Evolutionary conservation across 2,113 vertebrate species (phyloP).

Genomic region (Scortum barcoo): DNA sequence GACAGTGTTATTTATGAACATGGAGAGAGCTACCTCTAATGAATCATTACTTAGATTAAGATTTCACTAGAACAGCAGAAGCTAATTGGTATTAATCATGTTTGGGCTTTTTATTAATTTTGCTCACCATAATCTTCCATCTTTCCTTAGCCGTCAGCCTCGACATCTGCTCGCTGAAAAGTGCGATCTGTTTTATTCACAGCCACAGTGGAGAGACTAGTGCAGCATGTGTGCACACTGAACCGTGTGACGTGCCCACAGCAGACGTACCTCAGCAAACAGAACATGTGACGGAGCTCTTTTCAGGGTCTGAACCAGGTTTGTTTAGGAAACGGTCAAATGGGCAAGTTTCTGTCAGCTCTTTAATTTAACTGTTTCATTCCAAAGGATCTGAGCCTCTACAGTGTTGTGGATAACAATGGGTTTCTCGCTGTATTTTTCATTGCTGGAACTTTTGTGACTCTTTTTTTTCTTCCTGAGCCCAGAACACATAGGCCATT

Average conservation of each 20-base stretch:
- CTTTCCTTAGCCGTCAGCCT: slow-evolving; percentile 29
- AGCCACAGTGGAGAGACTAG: not conserved
- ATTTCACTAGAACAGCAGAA: slow-evolving; percentile 38
- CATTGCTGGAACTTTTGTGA: too few relatives aligned
- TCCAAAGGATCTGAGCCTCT: not conserved
- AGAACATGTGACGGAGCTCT: not conserved
- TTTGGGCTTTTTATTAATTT: slow-evolving; percentile 30
- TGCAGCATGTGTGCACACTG: not conserved
- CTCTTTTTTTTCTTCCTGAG: too few relatives aligned
- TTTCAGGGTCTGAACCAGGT: not conserved
- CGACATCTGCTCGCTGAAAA: slow-evolving; percentile 49
- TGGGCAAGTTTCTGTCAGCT: too few relatives aligned
- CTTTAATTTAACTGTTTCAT: too few relatives aligned
- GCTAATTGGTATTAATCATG: slow-evolving; percentile 51
- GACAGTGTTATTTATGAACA: slow-evolving; percentile 36
- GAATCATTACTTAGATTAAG: slow-evolving; percentile 42
- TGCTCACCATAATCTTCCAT: slow-evolving; percentile 15
- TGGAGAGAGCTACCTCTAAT: slow-evolving; percentile 29
- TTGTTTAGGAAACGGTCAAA: not conserved
- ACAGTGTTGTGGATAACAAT: not conserved
- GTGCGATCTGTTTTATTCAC: slow-evolving; percentile 42
- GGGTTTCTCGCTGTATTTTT: too few relatives aligned
- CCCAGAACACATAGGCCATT: too few relatives aligned
- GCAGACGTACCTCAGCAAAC: not conserved
- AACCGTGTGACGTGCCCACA: not conserved